These are phyloP conservation scores for Ploceus nigricollis DNA, from an alignment of 2,113 vertebrate genomes.

Conservation along the genomic window DNA sequence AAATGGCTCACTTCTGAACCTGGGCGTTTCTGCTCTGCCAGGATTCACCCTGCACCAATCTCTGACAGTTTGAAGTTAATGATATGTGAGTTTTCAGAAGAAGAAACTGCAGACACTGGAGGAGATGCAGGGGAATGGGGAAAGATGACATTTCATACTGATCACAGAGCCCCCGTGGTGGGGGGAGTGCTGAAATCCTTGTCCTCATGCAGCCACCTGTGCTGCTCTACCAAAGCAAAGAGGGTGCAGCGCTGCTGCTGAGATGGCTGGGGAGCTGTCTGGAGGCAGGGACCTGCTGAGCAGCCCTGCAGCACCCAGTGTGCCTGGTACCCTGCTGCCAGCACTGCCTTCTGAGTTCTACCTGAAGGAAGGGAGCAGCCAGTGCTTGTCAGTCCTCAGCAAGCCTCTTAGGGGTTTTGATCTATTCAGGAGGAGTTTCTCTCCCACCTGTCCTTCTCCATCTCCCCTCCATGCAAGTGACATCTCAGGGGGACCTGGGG, in stretches of 20 bases:
- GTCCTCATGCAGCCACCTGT: neutral
- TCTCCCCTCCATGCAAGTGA: neutral
- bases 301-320: neutral
- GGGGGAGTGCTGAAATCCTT: neutral
- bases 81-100: neutral
- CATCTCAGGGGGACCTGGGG: neutral
- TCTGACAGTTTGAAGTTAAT: neutral
- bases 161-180: accelerated
- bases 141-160: neutral
- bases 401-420: neutral
- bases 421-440: neutral
- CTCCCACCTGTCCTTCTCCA: neutral
- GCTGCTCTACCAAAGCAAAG: neutral
- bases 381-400: neutral
- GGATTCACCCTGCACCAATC: neutral
- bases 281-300: neutral
- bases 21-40: neutral
- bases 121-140: neutral
- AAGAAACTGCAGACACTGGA: neutral
- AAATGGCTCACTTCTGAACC: neutral
- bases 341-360: neutral
- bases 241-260: neutral
- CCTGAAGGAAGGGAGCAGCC: neutral
- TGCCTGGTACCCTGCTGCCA: neutral
- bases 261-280: neutral